Evolutionary conservation across 23 tunicate species (phyloP), one percentile per base, ranked within the genome.

Genomic region (Oikopleura albicans): DNA sequence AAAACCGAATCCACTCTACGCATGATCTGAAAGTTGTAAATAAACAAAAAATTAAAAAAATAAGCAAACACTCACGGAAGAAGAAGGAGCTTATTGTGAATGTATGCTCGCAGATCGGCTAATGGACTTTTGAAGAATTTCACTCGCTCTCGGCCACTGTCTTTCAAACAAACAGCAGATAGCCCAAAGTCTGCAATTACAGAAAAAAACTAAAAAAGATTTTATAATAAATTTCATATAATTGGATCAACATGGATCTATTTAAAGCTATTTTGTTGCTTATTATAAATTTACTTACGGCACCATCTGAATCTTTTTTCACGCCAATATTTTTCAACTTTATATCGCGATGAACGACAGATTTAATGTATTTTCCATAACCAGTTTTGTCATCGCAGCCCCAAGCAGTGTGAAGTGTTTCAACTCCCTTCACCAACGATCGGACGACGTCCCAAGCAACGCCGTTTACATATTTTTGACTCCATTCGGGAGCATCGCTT

Each of bases 321-420:
- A 71, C 37, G 79, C 79, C 79, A 29, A 71, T 71, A 71, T 71
- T 71, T 71, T 71, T 71, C 63, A 71, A 2, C 31, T 71, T 71
- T 71, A 71, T 71, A 29, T 71, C 79, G 28, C 79, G 28, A 29
- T 71, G 79, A 37, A 71, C 79, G 31, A 71, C 79, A 71, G 34
- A 71, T 37, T 71, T 29, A 37, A 71, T 29, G 31, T 71, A 71
- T 71, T 71, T 71, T 31, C 27, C 35, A 31, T 12, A 71, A 2
- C 35, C 79, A 4, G 79, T 37, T 22, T 71, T 4, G 33, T 16
- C 35, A 37, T 34, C 34, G 4, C 33, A 27, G 4, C 35, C 35
- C 35, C 34, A 29, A 16, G 79, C 34, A 29, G 35, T 12, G 79
- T 71, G 79, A 27, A 71, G 2, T 16, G 27, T 16, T 16, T 29